Conservation (phyloP, 1,140 invertebrate genomes). For the Lepidurus packardi region DNA sequence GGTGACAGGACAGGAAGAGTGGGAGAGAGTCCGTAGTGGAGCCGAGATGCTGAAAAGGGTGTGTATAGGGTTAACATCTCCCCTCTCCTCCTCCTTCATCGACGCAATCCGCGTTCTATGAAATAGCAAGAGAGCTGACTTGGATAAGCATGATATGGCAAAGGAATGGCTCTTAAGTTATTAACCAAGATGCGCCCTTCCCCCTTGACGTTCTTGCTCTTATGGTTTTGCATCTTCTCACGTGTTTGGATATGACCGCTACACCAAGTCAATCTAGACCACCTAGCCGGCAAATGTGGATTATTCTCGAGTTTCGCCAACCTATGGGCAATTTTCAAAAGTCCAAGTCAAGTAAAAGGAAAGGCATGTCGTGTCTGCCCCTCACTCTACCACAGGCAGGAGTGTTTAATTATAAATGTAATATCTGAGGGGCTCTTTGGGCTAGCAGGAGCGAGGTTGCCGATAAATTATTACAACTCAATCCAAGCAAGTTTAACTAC, state of each 20-base stretch:
- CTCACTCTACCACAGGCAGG: neutral
- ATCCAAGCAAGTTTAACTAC: neutral
- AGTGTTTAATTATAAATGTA: neutral
- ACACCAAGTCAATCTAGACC: too few relatives aligned
- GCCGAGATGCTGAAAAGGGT: neutral
- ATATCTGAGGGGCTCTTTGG: neutral
- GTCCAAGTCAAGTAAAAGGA: too few relatives aligned
- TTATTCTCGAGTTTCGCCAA: too few relatives aligned
- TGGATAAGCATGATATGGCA: neutral
- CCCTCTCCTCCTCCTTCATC: neutral
- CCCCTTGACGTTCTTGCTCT: neutral
- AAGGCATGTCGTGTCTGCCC: neutral
- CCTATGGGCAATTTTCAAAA: too few relatives aligned
- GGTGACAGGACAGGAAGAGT: constrained; percentile 12
- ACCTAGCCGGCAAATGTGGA: too few relatives aligned
- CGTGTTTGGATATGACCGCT: too few relatives aligned
- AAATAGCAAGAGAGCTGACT: neutral
- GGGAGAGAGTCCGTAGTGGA: neutral
- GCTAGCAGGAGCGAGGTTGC: neutral
- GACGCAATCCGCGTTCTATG: neutral
- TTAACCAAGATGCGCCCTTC: neutral
- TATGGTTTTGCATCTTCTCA: neutral
- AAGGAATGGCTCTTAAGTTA: constrained; percentile 10
- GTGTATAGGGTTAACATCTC: neutral
- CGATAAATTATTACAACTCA: neutral